phyloP scores from a whole-genome alignment of 2,113 vertebrate genomes.

The Otocyon megalotis region DNA sequence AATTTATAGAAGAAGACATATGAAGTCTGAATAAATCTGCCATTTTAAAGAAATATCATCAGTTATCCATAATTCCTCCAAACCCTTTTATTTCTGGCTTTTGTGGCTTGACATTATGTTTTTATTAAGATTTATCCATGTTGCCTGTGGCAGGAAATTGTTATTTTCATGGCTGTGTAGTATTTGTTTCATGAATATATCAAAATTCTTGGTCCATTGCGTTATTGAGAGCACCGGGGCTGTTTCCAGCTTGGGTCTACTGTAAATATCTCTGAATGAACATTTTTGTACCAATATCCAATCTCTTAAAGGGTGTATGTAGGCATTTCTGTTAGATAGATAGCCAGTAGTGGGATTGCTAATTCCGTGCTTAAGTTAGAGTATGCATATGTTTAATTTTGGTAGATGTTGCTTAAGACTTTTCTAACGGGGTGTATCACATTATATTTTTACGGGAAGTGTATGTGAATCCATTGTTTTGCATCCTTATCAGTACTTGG shows the following conservation, averaged over 20 bases:
- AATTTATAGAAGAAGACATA: conserved; percentile 31
- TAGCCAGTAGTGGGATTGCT: neutral
- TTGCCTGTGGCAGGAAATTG: neutral
- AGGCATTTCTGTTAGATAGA: neutral
- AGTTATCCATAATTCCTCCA: neutral
- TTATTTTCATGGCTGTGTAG: neutral
- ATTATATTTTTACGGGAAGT: neutral
- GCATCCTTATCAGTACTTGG: neutral
- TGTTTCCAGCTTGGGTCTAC: neutral
- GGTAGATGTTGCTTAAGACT: neutral
- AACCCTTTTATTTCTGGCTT: neutral
- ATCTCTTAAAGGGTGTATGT: neutral
- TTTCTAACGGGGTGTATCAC: neutral
- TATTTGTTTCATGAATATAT: neutral
- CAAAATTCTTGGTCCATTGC: neutral
- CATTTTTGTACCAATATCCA: neutral
- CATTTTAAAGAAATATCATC: conserved; percentile 4
- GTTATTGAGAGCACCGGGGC: neutral
- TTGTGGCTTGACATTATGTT: neutral
- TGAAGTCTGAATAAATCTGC: neutral
- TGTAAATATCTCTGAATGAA: neutral
- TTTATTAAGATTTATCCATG: neutral
- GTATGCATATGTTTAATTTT: neutral
- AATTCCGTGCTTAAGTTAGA: neutral
- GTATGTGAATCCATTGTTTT: neutral